Base-by-base conservation (phyloP, 53 echinoderm and acorn worm genomes). In the Crossaster papposus region DNA sequence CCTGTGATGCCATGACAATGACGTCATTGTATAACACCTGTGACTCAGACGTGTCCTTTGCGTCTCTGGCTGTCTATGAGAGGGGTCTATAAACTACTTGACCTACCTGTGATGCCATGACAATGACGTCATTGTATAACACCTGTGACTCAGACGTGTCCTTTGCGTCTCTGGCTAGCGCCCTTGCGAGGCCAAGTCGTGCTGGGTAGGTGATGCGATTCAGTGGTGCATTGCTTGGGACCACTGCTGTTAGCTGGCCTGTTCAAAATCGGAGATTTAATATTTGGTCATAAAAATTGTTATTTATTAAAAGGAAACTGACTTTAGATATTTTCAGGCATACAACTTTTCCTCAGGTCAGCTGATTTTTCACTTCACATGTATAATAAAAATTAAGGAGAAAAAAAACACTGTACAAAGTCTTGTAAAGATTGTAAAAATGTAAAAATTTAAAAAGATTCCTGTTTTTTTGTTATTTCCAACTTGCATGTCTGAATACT, bases 121-220 rank as follows among this genome's bases (percentile, higher is more conserved):
- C 90, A 65, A 95, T 96, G 89, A 96, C 95, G 89, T 96, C 96
- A 81, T 92, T 92, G 78, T 96, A 96, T n/a, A 96, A 72, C 95
- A 95, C 89, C 64, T 95, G 89, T 14, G 95, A 78, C 77, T 96
- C 96, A 10, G 82, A 88, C 55, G 89, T 82, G 77, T 92, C 92
- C 26, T 95, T 90, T 29, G 92, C 89, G 64, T 96, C 96, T 80
- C 82, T 95, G 14, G 92, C 83, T 36, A 96, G 92, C 55, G 95
- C 95, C 90, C 96, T 95, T 24, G 96, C 96, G 14, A 96, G 89
- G 51, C 96, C 96, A 79, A 96, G 93, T 26, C 96, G 85, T 29
- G 96, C 82, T 2, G 89, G 95, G 90, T 96, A 58, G 50, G 93
- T 92, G 84, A 96, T 95, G n/a, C 93, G 90, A 83, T 96, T 96